Evolutionary conservation across 2,113 vertebrate genomes (phyloP).

Genomic region (Polyodon spathula): DNA sequence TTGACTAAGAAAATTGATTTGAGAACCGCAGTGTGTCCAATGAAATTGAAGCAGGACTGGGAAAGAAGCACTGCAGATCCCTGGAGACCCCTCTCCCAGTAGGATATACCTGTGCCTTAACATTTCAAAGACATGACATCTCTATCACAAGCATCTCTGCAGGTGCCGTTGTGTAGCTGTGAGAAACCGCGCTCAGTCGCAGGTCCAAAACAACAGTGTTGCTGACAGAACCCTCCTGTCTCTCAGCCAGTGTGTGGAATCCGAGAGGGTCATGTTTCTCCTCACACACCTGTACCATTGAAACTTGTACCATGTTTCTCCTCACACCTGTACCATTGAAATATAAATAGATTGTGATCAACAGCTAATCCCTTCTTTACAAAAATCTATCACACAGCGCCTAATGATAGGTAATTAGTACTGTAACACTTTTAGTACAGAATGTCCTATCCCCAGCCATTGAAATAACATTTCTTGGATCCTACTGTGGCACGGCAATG

Average conservation of each 20-base stretch:
- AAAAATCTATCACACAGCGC: conserved; percentile 50
- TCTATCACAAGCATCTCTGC: conserved; percentile 1
- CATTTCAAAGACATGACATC: not conserved
- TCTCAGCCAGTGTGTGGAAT: conserved; percentile 7
- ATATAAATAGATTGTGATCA: conserved; percentile 58
- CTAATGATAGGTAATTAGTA: conserved; percentile 69
- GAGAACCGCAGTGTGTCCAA: too few relatives aligned
- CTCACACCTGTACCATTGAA: conserved; percentile 42
- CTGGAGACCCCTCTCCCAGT: too few relatives aligned
- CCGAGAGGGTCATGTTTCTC: conserved; percentile 41
- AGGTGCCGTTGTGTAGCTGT: conserved; percentile 3
- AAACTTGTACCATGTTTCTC: conserved; percentile 49
- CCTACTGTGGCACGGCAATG: too few relatives aligned
- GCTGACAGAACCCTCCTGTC: conserved; percentile 25
- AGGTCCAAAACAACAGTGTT: not conserved
- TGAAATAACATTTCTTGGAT: too few relatives aligned
- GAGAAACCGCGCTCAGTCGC: conserved; percentile 8
- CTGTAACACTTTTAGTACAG: conserved; percentile 43
- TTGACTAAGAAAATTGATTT: too few relatives aligned
- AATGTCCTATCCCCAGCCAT: conserved; percentile 37
- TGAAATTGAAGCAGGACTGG: too few relatives aligned
- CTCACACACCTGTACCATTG: conserved; percentile 42
- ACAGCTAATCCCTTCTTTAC: conserved; percentile 54
- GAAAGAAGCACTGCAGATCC: too few relatives aligned
- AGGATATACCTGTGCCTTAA: too few relatives aligned